These are phyloP conservation scores for Sycobia sp. DNA, from an alignment of 1,140 invertebrate species.

Conservation along the genomic window DNA sequence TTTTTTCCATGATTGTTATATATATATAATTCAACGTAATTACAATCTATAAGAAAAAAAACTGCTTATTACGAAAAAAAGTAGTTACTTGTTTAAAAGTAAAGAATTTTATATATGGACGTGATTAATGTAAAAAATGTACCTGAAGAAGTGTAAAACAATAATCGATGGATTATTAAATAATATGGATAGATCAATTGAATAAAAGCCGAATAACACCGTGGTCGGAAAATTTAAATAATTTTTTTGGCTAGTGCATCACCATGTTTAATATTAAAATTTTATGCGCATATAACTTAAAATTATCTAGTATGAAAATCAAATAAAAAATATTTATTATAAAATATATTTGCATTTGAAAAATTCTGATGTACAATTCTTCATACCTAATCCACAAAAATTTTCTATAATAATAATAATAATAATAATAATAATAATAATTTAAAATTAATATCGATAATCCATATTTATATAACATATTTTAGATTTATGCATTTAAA, in stretches of 20 bases:
- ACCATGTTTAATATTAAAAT: constrained; percentile 7
- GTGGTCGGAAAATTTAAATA: neutral
- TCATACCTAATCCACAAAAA: neutral
- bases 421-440: neutral
- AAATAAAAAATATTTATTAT: constrained; percentile 24
- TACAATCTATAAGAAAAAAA: constrained; percentile 19
- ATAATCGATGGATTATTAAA: constrained; percentile 2
- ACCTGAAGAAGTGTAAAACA: neutral
- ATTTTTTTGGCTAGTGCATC: neutral
- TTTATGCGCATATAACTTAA: constrained; percentile 1
- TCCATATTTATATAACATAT: too few species aligned
- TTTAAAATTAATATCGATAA: too few species aligned
- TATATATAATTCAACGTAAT: constrained; percentile 13
- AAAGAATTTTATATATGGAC: constrained; percentile 24
- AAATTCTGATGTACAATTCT: constrained; percentile 1
- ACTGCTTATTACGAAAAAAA: constrained; percentile 20
- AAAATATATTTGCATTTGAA: constrained; percentile 32
- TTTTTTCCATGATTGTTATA: constrained; percentile 26
- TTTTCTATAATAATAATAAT: neutral
- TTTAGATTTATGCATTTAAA: too few species aligned
- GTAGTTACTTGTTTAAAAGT: constrained; percentile 30
- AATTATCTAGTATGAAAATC: constrained; percentile 16
- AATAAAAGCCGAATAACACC: too few species aligned
- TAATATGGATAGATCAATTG: too few species aligned
- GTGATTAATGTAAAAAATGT: constrained; percentile 11